Percentiles rank a stretch among this genome's conserved stretches.
phyloP scores from a whole-genome alignment of 2,888 invertebrate genomes.

The Limenitis camilla region DNA sequence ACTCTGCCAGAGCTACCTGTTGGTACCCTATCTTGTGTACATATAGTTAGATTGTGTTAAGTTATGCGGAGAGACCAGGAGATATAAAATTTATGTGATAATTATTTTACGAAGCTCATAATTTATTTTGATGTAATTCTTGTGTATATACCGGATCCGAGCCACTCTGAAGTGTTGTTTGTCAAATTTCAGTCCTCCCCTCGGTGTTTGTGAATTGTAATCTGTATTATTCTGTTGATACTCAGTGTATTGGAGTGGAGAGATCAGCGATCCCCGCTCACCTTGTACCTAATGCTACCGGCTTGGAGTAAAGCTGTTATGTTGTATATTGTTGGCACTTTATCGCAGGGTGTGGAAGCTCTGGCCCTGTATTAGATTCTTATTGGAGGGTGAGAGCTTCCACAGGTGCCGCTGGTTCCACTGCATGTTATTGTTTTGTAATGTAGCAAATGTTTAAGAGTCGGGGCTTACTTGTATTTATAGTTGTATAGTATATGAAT shows the following conservation, averaged over 20 bases:
- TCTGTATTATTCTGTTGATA: slow-evolving; percentile 46
- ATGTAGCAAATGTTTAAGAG: slow-evolving; percentile 44
- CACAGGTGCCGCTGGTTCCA: slow-evolving; percentile 28
- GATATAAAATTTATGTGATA: slow-evolving; percentile 72
- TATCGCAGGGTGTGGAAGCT: slow-evolving; percentile 38
- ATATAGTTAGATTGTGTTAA: slow-evolving; percentile 66
- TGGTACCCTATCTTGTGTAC: slow-evolving; percentile 53
- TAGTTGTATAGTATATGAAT: slow-evolving; percentile 55
- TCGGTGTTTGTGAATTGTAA: slow-evolving; percentile 50
- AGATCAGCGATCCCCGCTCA: slow-evolving; percentile 50
- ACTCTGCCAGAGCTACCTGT: slow-evolving; percentile 37
- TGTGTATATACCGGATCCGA: slow-evolving; percentile 60
- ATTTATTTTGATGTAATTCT: slow-evolving; percentile 71
- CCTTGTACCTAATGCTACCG: slow-evolving; percentile 64
- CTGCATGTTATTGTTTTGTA: slow-evolving; percentile 62
- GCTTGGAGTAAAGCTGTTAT: slow-evolving; percentile 62
- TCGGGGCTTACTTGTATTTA: slow-evolving; percentile 56
- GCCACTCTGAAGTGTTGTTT: slow-evolving; percentile 34
- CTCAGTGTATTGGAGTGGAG: slow-evolving; percentile 51
- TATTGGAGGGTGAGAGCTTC: slow-evolving; percentile 29
- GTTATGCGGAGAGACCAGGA: slow-evolving; percentile 63
- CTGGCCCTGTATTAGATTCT: slow-evolving; percentile 23
- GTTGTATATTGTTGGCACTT: slow-evolving; percentile 57
- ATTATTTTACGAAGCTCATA: slow-evolving; percentile 73
- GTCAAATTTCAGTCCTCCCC: slow-evolving; percentile 29